Evolutionary conservation across 2,888 invertebrate genomes (phyloP), one percentile per base, ranked within the genome.

Genomic region (Cryptosula pallasiana): DNA sequence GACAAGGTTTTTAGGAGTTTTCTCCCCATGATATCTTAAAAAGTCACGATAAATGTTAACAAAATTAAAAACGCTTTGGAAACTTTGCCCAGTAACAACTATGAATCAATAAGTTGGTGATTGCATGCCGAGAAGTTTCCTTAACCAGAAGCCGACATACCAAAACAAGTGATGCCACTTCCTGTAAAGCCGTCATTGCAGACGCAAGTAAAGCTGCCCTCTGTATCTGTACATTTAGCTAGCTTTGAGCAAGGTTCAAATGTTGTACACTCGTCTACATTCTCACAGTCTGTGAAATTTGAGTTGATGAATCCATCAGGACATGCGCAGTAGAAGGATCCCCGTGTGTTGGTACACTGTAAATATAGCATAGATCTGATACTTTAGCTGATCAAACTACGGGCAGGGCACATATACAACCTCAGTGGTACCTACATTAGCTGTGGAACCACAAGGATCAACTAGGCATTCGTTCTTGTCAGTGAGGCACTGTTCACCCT

Each of bases 401-500:
- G n/a, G n/a, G 45, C 45, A 45, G 16, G 45, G 45, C 20, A 45
- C 45, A 45, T 45, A 20, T 45, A 20, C 45, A n/a, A n/a, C n/a
- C n/a, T n/a, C n/a, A n/a, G n/a, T n/a, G n/a, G n/a, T n/a, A 5
- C 32, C n/a, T 29, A 63, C 63, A 9, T 63, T 63, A 63, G 63
- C 63, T n/a, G 27, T 5, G 13, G 63, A 16, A 25, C 63, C 63
- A 34, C 63, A 63, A 2, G 63, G 9, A 5, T 3, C 32, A 5
- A 13, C 32, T 1, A 71, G 5, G 32, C 71, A 71, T 29, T 71
- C 71, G 29, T 71, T 32, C 3, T 55, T 54, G 29, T 71, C 71
- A n/a, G 36, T 23, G 2, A 25, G 16, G 29, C 71, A 71, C 29
- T 71, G 71, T 3, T 71, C 54, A 2, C 55, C 71, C 9, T 32